Evolutionary conservation across 2,888 invertebrate species (phyloP), one percentile per base, ranked within the genome.

Genomic region (Campoplex nolae): DNA sequence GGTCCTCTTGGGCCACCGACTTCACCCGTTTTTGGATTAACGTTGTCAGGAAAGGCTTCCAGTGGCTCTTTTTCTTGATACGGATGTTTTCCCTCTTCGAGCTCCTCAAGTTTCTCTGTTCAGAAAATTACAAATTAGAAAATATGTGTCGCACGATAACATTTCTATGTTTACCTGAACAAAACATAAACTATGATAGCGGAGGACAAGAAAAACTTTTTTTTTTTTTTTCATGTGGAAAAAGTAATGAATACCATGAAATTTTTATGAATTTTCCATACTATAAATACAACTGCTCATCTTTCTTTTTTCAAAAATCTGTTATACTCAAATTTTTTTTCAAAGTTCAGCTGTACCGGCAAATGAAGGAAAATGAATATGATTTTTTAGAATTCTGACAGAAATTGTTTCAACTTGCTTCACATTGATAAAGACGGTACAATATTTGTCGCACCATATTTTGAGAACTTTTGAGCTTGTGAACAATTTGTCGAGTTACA

Each of bases 1-100:
- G 99, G 99, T 8, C 99, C 99, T 91, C 96, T 95, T 0, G 99
- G 99, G 0, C 99, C 99, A 56, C 98, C 98, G 83, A 98, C 95
- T 96, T 99, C 99, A 16, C 99, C 99, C 8, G 99, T 99, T 84
- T 96, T 92, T 7, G 99, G 99, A 95, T 99, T 99, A 1, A 96
- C 96, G 92, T 97, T 97, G 92, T 98, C 96, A 18, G 99, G 99
- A 96, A 97, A 98, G 2, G 97, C 96, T 90, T 96, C 96, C 42
- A 99, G 95, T 0, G 98, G 97, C 91, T 98, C 97, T 91, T 98
- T 97, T 93, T 98, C 98, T 92, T 97, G 96, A 91, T 96, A 96
- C 8, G 97, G 97, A 94, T 97, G 97, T 89, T 96, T 95, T 11
- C 96, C 95, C 91, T 95, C 95, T 58, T 96, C 95, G 85, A 97